phyloP scores from a whole-genome alignment of 2,113 vertebrate genomes.

The Daboia siamensis region DNA sequence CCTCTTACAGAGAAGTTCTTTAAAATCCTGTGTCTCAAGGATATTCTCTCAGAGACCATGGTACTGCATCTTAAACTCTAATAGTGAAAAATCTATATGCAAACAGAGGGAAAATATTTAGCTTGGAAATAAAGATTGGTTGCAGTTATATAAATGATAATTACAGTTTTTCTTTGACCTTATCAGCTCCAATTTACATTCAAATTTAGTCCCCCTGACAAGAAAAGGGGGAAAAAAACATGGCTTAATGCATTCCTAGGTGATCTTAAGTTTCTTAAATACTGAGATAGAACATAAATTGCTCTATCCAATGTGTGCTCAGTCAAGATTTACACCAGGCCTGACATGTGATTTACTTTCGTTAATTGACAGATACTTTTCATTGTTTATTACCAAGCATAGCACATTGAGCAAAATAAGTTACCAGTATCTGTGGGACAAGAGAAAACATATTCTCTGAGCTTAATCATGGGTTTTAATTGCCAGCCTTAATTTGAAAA shows the following conservation, averaged over 20 bases:
- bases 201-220: neutral
- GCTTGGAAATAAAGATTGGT: neutral
- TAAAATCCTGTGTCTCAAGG: neutral
- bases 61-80: neutral
- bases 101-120: neutral
- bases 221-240: neutral
- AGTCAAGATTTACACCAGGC: conserved; percentile 17
- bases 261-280: conserved; percentile 24
- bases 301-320: conserved; percentile 4
- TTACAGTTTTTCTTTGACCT: neutral
- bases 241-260: neutral
- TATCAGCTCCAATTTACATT: neutral
- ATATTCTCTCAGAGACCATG: neutral
- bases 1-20: neutral
- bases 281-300: neutral
- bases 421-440: conserved; percentile 38
- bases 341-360: conserved; percentile 49
- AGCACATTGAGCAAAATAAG: conserved; percentile 56
- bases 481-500: conserved; percentile 75
- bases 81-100: conserved; percentile 16
- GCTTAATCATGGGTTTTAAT: conserved; percentile 74
- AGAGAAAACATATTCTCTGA: conserved; percentile 53
- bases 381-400: conserved; percentile 49
- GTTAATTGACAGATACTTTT: conserved; percentile 57
- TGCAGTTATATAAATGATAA: neutral